phyloP scores from a whole-genome alignment of 2,797 vertebrate genomes.

The Sardinella longiceps region DNA sequence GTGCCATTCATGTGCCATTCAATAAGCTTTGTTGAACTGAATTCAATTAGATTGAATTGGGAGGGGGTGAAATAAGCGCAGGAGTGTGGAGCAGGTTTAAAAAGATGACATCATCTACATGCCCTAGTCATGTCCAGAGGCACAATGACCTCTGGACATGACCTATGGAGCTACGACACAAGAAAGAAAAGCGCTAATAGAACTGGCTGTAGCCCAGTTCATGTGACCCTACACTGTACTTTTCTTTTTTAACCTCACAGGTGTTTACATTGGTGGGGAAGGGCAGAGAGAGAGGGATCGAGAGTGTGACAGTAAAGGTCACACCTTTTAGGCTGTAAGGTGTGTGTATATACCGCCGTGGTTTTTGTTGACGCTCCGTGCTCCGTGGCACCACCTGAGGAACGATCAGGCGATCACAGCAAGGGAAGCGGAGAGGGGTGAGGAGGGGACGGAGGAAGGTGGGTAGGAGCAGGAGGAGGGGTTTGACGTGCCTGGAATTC shows the following conservation, averaged over 20 bases:
- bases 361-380: background rate
- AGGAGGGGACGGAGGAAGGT: background rate
- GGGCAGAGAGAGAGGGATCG: too few species aligned
- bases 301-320: background rate
- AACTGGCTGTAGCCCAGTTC: background rate
- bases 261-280: background rate
- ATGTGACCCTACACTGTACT: too few species aligned
- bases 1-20: too few species aligned
- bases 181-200: background rate
- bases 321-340: background rate
- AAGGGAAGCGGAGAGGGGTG: background rate
- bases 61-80: background rate
- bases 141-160: background rate
- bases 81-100: background rate
- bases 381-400: background rate
- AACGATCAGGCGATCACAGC: background rate
- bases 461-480: background rate
- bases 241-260: background rate
- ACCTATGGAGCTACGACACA: background rate
- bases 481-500: slow-evolving; percentile 65
- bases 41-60: too few species aligned
- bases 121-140: background rate
- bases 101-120: background rate
- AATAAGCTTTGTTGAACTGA: too few species aligned
- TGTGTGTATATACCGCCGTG: background rate